Evolutionary conservation across 2,113 vertebrate species (phyloP), one percentile per base, ranked within the genome.

Genomic region (Greenwoodochromis staneri): DNA sequence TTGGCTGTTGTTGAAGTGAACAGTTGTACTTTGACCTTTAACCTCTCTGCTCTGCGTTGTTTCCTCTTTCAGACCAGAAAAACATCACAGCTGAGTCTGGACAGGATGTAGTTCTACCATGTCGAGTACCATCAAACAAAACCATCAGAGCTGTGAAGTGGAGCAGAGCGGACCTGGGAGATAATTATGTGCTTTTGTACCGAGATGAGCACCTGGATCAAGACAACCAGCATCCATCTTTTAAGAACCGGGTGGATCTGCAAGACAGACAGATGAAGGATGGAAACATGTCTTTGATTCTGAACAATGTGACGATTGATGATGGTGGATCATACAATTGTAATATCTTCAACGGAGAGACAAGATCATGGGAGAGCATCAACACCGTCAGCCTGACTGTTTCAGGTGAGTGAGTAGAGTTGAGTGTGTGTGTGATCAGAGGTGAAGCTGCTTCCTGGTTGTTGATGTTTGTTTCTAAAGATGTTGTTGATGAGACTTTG

Each of bases 251-350:
- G 14, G 45, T 47, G 14, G 14, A 47, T 47, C 45, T 47, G 45
- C 45, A 16, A 0, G 45, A 47, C 45, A 16, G 45, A 4, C 4
- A 47, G 14, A 47, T 8, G 45, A 47, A 16, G 2, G 2, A 47
- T 8, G 45, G 45, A 47, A 0, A 47, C 45, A 0, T 8, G 45
- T 47, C 45, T 47, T 2, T 47, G 45, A 1, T 16, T 47, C 45
- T 47, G 45, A 17, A 47, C 0, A 0, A 47, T 47, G 45, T 47
- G 45, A 47, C 45, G 4, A 16, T 0, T 16, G 0, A 0, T 16
- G 42, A 47, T 16, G 6, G 0, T 45, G 42, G 42, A 45, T 1
- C 42, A 4, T 45, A 45, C 42, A 4, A 45, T 0, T 45, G 42
- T 45, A 6, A 6, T 45, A 2, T 45, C 3, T 13, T 42, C 40